Percentiles rank a stretch among this genome's conserved stretches.
phyloP scores from a whole-genome alignment of 2,113 vertebrate genomes.

The Eulacestoma nigropectus region DNA sequence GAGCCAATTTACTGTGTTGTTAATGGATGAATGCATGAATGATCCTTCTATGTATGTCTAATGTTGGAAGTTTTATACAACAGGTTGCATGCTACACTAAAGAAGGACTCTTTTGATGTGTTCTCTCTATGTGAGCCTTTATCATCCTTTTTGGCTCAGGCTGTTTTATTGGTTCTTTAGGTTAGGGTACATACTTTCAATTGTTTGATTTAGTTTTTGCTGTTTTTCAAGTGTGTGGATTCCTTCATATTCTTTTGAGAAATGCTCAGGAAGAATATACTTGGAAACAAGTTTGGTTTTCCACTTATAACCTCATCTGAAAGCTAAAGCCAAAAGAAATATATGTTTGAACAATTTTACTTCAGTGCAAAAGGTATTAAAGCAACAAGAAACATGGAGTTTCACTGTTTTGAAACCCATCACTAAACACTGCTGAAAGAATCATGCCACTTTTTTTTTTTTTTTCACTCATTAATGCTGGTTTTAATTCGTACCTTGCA shows the following conservation, averaged over 20 bases:
- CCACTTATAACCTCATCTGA: not conserved
- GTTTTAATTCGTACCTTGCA: not conserved
- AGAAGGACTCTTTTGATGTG: not conserved
- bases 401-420: not conserved
- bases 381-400: not conserved
- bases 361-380: not conserved
- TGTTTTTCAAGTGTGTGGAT: not conserved
- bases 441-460: not conserved
- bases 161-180: not conserved
- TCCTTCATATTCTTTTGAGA: not conserved
- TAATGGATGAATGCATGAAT: not conserved
- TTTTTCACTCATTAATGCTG: not conserved
- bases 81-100: not conserved
- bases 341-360: not conserved
- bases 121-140: not conserved
- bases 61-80: not conserved
- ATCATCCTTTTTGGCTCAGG: not conserved
- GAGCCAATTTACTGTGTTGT: not conserved
- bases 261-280: not conserved
- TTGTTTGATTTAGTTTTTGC: not conserved
- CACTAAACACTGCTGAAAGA: not conserved
- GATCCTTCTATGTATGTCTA: not conserved
- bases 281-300: not conserved
- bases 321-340: not conserved
- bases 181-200: not conserved